phyloP scores from a whole-genome alignment of 2,113 vertebrate species.

The Calidris pygmaea region DNA sequence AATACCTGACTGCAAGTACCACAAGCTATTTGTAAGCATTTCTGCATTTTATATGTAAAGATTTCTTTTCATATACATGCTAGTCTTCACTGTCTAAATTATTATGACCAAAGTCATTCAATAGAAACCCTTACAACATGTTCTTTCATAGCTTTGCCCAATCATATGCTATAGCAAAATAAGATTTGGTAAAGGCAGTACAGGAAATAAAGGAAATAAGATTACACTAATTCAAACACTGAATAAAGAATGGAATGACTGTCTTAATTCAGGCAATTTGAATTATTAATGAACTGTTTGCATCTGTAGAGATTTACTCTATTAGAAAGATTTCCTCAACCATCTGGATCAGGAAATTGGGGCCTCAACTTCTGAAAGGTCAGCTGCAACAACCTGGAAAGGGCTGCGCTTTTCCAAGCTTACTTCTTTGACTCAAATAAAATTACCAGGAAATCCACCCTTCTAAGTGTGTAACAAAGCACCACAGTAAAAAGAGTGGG shows the following conservation, averaged over 20 bases:
- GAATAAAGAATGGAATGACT: constrained; percentile 67
- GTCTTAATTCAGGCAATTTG: constrained; percentile 67
- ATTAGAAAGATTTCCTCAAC: constrained; percentile 55
- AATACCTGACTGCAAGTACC: not conserved
- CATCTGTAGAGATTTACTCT: constrained; percentile 55
- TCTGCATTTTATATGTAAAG: not conserved
- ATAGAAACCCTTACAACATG: not conserved
- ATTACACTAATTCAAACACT: constrained; percentile 69
- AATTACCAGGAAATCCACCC: not conserved
- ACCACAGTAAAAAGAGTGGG: not conserved
- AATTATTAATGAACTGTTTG: constrained; percentile 68
- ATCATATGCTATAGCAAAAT: constrained; percentile 49
- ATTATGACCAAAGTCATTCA: not conserved
- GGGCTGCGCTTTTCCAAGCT: not conserved
- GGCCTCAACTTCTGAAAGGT: constrained; percentile 50
- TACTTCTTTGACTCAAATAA: not conserved
- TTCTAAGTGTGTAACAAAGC: not conserved
- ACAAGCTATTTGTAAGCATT: not conserved
- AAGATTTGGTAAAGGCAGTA: constrained; percentile 60
- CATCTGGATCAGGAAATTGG: constrained; percentile 61
- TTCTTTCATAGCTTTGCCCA: constrained; percentile 12
- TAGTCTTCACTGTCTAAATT: not conserved
- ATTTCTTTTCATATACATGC: not conserved
- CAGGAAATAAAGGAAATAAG: constrained; percentile 71
- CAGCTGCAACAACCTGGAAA: constrained; percentile 11